phyloP scores from a whole-genome alignment of 2,888 invertebrate genomes.

The Parnassius smintheus region DNA sequence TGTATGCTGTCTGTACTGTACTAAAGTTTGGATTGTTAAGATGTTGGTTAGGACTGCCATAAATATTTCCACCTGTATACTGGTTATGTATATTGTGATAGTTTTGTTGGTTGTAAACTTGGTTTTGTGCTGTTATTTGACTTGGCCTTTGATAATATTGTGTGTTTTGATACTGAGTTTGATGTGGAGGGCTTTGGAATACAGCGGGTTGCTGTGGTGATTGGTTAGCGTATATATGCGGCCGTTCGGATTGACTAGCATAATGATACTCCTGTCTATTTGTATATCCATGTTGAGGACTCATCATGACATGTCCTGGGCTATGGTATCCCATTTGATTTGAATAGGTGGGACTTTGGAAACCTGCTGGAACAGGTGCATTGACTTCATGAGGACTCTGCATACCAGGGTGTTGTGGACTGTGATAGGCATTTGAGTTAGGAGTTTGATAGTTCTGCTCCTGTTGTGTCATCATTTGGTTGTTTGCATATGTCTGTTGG shows the following conservation, averaged over 20 bases:
- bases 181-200: conserved; percentile 71
- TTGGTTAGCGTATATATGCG: conserved; percentile 62
- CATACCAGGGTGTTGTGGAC: conserved; percentile 67
- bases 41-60: conserved; percentile 47
- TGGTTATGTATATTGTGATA: conserved; percentile 61
- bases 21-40: conserved; percentile 56
- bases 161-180: conserved; percentile 64
- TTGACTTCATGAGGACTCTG: conserved; percentile 68
- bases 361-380: conserved; percentile 61
- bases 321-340: conserved; percentile 69
- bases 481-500: conserved; percentile 56
- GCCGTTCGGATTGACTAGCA: conserved; percentile 61
- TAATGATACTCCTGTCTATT: conserved; percentile 66
- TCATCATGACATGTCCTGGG: conserved; percentile 67
- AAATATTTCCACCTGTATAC: conserved; percentile 57
- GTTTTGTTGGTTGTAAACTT: conserved; percentile 55
- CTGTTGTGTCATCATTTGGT: conserved; percentile 61
- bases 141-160: conserved; percentile 67
- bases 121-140: conserved; percentile 48
- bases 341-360: conserved; percentile 68
- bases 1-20: conserved; percentile 59
- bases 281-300: conserved; percentile 63
- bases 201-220: conserved; percentile 49
- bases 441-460: conserved; percentile 66
- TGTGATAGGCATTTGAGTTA: conserved; percentile 62